These are phyloP conservation scores for Gymnocephalus cernua DNA, from an alignment of 2,113 vertebrate species.

Conservation along the genomic window DNA sequence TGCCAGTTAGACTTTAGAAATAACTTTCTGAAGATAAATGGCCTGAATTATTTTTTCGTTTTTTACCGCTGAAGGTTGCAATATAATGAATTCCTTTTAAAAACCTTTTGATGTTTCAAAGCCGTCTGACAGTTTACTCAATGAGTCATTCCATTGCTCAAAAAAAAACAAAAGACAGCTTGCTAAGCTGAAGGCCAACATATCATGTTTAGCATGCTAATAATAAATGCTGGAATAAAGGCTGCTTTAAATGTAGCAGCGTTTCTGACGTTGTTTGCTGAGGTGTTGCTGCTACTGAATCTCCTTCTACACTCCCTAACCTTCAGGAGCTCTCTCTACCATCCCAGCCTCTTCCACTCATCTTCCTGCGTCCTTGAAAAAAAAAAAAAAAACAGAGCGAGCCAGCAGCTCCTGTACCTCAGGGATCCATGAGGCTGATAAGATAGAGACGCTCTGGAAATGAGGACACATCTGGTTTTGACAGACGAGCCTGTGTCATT, in stretches of 20 bases:
- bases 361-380: constrained; percentile 41
- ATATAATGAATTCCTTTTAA: neutral
- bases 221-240: neutral
- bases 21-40: neutral
- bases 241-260: neutral
- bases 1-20: constrained; percentile 12
- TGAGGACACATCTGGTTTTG: constrained; percentile 58
- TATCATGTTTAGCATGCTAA: neutral
- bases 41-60: neutral
- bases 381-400: constrained; percentile 16
- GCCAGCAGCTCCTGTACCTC: constrained; percentile 40
- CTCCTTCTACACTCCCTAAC: constrained; percentile 19
- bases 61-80: neutral
- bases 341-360: constrained; percentile 31
- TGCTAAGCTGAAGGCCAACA: constrained; percentile 3
- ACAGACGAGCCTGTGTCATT: constrained; percentile 40
- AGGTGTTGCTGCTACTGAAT: constrained; percentile 9
- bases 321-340: constrained; percentile 36
- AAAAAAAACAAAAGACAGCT: constrained; percentile 1
- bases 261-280: neutral
- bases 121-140: neutral
- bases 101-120: constrained; percentile 20
- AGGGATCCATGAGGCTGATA: constrained; percentile 34
- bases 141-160: constrained; percentile 9
- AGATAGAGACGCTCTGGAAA: constrained; percentile 54